A percentile compares a stretch with the other conserved stretches of the same genome.
Conservation (phyloP, 2,797 vertebrate species). For the Eupleurogrammus muticus region DNA sequence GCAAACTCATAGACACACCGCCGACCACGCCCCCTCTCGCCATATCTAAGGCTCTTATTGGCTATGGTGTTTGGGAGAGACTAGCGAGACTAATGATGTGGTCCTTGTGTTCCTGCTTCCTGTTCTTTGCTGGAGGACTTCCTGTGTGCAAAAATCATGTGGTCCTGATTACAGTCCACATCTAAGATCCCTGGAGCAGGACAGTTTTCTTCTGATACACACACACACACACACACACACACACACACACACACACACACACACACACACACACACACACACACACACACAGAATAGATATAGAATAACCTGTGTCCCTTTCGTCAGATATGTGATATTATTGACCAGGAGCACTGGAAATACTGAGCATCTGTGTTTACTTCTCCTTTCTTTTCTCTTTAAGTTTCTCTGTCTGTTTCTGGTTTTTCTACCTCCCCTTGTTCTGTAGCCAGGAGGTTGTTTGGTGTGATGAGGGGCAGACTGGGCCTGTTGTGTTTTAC, state of each 20-base stretch:
- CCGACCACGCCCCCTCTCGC: constrained; percentile 45
- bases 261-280: constrained; percentile 32
- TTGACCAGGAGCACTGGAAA: constrained; percentile 84
- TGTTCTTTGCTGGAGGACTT: constrained; percentile 88
- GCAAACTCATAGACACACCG: constrained; percentile 46
- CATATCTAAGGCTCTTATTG: constrained; percentile 76
- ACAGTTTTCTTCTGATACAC: constrained; percentile 63
- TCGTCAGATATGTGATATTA: constrained; percentile 89
- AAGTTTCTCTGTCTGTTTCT: constrained; percentile 65
- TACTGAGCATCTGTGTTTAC: constrained; percentile 73
- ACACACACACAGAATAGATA: constrained; percentile 65
- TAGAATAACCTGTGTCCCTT: constrained; percentile 82
- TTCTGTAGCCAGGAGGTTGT: constrained; percentile 69
- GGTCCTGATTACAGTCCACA: constrained; percentile 90
- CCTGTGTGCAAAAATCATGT: constrained; percentile 88
- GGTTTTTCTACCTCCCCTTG: constrained; percentile 61
- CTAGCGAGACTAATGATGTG: constrained; percentile 91
- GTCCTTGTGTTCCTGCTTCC: constrained; percentile 81
- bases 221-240: constrained; percentile 24
- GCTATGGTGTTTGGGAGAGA: constrained; percentile 76
- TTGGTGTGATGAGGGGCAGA: constrained; percentile 61
- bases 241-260: constrained; percentile 31
- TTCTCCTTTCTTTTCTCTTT: constrained; percentile 62
- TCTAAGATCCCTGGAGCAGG: constrained; percentile 86
- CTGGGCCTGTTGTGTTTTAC: constrained; percentile 61